Evolutionary conservation across 2,888 invertebrate genomes (phyloP), one percentile per base, ranked within the genome.

Genomic region (Machimus atricapillus): DNA sequence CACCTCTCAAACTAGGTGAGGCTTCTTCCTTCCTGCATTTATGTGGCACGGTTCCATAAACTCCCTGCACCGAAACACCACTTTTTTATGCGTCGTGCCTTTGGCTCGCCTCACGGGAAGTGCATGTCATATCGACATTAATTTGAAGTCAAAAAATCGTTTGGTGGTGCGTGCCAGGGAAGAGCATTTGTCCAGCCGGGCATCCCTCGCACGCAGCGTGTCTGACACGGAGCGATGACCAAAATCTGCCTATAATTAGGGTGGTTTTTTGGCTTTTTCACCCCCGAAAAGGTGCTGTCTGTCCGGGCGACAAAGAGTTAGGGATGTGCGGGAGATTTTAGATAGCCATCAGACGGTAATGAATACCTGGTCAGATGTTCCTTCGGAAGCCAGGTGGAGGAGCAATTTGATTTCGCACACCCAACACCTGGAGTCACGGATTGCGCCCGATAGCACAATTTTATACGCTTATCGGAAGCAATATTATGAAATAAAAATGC

Each of bases 101-200:
- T 4, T 74, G 73, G 74, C 85, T 74, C 37, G 40, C 46, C 85
- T 19, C 9, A 23, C 12, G 23, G 85, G 74, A 74, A 74, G 46
- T 74, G 85, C 85, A 85, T 85, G 85, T 74, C 85, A 85, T 85
- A 31, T 74, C 74, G 85, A 74, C 85, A 85, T 85, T 85, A 85
- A 85, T 40, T 74, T 43, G 23, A 85, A 74, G 85, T 85, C 74
- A 46, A 74, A 73, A 85, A 83, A 83, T 83, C 83, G n/a, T 66
- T 31, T 74, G 27, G 43, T 9, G 19, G 85, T 46, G 46, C 40
- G 56, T 52, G 81, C 81, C 37, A n/a, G 43, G 74, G 46, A 46
- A 43, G 74, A n/a, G 43, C 73, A 43, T 73, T 73, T 34, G 27
- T 73, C 31, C 66, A 16, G 43, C n/a, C 9, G 43, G 43, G 74